phyloP scores from a whole-genome alignment of 2,888 invertebrate species.

The Megastigmus dorsalis region DNA sequence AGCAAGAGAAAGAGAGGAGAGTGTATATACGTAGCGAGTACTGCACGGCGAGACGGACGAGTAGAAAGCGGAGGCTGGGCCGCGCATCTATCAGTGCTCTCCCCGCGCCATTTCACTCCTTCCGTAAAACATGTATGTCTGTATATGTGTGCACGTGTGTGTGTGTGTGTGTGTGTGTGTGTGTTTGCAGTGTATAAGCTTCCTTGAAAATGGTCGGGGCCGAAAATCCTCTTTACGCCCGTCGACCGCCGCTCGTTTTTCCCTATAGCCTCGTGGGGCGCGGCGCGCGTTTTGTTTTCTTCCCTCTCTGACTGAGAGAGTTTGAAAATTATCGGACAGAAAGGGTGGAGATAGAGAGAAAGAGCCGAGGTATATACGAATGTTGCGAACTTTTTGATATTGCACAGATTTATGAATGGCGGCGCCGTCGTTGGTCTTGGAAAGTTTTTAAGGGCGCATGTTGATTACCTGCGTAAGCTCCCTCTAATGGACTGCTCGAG shows the following conservation, averaged over 20 bases:
- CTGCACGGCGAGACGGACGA: background rate
- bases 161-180: background rate
- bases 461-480: background rate
- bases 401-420: constrained; percentile 7
- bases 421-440: too few species aligned
- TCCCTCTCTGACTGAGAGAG: background rate
- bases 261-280: too few species aligned
- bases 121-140: background rate
- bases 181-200: background rate
- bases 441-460: background rate
- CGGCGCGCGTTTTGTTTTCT: constrained; percentile 8
- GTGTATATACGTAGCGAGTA: too few species aligned
- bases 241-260: constrained; percentile 22
- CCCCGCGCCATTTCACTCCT: constrained; percentile 8
- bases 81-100: constrained; percentile 25
- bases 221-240: constrained; percentile 27
- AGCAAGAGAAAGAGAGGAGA: background rate
- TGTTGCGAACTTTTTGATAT: constrained; percentile 18
- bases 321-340: constrained; percentile 35
- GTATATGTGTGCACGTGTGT: background rate
- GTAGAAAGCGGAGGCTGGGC: background rate
- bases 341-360: too few species aligned
- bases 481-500: too few species aligned
- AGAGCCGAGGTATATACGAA: background rate
- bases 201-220: constrained; percentile 24